Conservation (phyloP, 2,113 vertebrate species). For the Nymphicus hollandicus region DNA sequence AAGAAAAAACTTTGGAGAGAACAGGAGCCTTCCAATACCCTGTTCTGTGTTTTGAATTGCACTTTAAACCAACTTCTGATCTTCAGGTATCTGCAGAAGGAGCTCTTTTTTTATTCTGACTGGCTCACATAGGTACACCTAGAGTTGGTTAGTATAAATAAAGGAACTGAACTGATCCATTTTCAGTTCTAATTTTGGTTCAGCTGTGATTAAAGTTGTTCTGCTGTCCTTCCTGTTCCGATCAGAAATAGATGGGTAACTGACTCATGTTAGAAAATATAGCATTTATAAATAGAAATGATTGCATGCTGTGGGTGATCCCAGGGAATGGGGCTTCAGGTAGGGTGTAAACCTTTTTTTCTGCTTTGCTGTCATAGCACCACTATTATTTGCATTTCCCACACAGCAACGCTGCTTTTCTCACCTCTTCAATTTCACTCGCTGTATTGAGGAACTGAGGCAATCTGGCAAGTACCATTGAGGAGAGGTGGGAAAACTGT, state of each 20-base stretch:
- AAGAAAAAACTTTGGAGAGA: not conserved
- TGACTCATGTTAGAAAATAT: conserved; percentile 61
- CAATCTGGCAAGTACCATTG: conserved; percentile 4
- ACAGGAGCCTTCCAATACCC: not conserved
- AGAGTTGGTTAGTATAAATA: conserved; percentile 18
- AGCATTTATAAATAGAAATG: conserved; percentile 50
- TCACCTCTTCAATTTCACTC: not conserved
- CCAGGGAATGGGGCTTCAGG: conserved; percentile 19
- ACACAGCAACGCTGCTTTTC: not conserved
- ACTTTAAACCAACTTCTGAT: not conserved
- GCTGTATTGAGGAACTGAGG: not conserved
- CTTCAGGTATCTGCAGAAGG: not conserved
- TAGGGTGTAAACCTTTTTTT: not conserved
- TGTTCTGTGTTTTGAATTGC: not conserved
- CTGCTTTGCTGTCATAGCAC: not conserved
- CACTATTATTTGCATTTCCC: conserved; percentile 21
- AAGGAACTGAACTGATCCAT: conserved; percentile 40
- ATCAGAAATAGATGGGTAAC: conserved; percentile 57
- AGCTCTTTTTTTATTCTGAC: not conserved
- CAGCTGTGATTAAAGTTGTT: conserved; percentile 50
- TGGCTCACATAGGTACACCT: not conserved
- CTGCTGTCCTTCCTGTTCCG: conserved; percentile 32
- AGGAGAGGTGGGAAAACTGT: not conserved
- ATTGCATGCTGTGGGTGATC: not conserved
- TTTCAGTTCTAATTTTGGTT: conserved; percentile 61